These are phyloP conservation scores for Danio kyathit DNA, from an alignment of 2,797 vertebrate genomes.

Conservation along the genomic window DNA sequence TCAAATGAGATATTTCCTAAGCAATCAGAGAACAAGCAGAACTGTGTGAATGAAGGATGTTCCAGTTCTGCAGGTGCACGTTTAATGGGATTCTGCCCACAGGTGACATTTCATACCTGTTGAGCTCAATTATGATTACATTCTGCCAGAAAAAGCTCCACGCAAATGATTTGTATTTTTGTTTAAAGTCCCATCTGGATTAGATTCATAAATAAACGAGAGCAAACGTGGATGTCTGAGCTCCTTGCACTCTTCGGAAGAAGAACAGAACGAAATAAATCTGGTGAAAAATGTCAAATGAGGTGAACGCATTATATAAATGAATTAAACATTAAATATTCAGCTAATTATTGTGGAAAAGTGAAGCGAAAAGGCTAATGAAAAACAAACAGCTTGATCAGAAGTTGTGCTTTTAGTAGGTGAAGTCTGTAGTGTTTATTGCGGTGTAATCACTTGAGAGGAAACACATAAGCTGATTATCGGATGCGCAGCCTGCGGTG, in stretches of 20 bases:
- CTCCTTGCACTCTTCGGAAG: background rate
- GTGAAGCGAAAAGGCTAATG: background rate
- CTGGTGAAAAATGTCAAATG: slow-evolving; percentile 11
- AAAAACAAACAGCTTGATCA: slow-evolving; percentile 17
- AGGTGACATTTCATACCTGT: slow-evolving; percentile 27
- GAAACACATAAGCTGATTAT: slow-evolving; percentile 32
- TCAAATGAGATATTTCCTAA: background rate
- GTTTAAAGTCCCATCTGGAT: slow-evolving; percentile 24
- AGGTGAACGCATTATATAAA: background rate
- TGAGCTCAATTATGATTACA: slow-evolving; percentile 26
- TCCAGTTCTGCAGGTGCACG: slow-evolving; percentile 8
- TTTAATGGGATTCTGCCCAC: background rate
- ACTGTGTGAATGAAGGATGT: background rate
- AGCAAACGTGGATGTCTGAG: background rate
- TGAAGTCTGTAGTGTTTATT: slow-evolving; percentile 30
- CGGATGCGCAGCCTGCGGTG: slow-evolving; percentile 3
- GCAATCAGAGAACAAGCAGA: background rate
- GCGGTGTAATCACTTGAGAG: slow-evolving; percentile 19
- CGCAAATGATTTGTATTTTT: slow-evolving; percentile 13
- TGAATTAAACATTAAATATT: slow-evolving; percentile 6
- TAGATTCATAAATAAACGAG: slow-evolving; percentile 24
- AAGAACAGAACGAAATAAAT: background rate
- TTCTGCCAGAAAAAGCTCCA: background rate
- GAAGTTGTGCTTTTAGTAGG: slow-evolving; percentile 15
- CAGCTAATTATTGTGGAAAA: background rate